Conservation (phyloP, 2,888 invertebrate species). For the Ferdinandea cuprea region DNA sequence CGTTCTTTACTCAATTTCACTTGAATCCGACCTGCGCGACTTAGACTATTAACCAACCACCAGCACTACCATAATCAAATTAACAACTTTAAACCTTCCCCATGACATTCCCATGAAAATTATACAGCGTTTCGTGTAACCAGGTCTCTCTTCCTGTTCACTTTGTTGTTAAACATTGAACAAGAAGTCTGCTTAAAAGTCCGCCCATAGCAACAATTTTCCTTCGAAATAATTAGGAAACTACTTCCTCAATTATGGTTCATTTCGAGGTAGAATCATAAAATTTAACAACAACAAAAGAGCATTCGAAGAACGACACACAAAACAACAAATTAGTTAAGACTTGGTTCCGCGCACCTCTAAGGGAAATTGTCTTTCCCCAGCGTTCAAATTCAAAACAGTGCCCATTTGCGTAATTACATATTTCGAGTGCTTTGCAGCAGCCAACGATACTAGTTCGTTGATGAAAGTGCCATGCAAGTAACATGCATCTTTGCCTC, state of each 20-base stretch:
- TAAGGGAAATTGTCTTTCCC: too few relatives aligned
- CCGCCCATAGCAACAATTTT: constrained; percentile 53
- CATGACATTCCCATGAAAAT: constrained; percentile 48
- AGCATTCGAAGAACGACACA: neutral
- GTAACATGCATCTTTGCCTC: constrained; percentile 11
- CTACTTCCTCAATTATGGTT: constrained; percentile 72
- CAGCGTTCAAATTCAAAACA: too few relatives aligned
- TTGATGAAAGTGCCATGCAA: constrained; percentile 5
- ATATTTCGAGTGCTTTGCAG: constrained; percentile 38
- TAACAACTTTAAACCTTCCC: constrained; percentile 50
- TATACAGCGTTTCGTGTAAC: constrained; percentile 3
- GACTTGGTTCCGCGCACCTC: constrained; percentile 8
- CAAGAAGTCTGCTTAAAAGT: constrained; percentile 27
- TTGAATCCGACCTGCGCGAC: too few relatives aligned
- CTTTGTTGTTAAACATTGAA: too few relatives aligned
- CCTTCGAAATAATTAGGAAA: constrained; percentile 71
- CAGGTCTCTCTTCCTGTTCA: constrained; percentile 8
- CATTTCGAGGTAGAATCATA: constrained; percentile 58
- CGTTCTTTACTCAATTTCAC: too few relatives aligned
- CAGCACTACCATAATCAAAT: constrained; percentile 25
- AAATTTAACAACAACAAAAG: constrained; percentile 49
- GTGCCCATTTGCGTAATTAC: constrained; percentile 31
- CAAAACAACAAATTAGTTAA: constrained; percentile 13
- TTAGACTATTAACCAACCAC: too few relatives aligned
- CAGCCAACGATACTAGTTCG: constrained; percentile 5